These are phyloP conservation scores for Oscheius sp. DNA, from an alignment of 2,888 invertebrate species.

Conservation along the genomic window DNA sequence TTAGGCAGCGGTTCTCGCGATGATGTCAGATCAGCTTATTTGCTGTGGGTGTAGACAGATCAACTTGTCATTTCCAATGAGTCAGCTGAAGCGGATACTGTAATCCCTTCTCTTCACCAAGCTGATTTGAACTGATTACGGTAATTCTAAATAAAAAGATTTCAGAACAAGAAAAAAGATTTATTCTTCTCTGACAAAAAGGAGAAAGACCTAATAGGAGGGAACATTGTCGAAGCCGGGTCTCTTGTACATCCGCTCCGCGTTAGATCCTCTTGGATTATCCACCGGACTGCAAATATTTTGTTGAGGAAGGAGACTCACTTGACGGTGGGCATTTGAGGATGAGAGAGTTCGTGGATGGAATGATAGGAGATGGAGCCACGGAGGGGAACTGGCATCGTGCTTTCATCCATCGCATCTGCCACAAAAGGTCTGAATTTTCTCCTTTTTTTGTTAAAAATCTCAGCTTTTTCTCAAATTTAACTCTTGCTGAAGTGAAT, in stretches of 20 bases:
- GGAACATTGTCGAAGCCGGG: conserved; percentile 70
- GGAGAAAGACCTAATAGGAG: conserved; percentile 48
- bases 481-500: too few relatives aligned
- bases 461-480: too few relatives aligned
- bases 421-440: conserved; percentile 68
- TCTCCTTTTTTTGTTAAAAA: too few relatives aligned
- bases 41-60: too few relatives aligned
- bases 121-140: too few relatives aligned
- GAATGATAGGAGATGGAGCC: conserved; percentile 53
- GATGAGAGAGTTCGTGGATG: conserved; percentile 57
- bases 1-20: background rate
- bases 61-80: too few relatives aligned
- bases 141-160: background rate
- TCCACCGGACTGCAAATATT: conserved; percentile 53
- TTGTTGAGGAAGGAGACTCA: too few relatives aligned
- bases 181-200: background rate
- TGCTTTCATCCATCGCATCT: conserved; percentile 63
- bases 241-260: conserved; percentile 65
- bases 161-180: background rate
- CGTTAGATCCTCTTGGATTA: conserved; percentile 53
- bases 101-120: too few relatives aligned
- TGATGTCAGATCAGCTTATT: background rate
- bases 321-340: conserved; percentile 49
- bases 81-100: too few relatives aligned
- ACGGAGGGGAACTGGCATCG: conserved; percentile 56